phyloP scores from a whole-genome alignment of 2,888 invertebrate genomes.

The Hypsopygia costalis region DNA sequence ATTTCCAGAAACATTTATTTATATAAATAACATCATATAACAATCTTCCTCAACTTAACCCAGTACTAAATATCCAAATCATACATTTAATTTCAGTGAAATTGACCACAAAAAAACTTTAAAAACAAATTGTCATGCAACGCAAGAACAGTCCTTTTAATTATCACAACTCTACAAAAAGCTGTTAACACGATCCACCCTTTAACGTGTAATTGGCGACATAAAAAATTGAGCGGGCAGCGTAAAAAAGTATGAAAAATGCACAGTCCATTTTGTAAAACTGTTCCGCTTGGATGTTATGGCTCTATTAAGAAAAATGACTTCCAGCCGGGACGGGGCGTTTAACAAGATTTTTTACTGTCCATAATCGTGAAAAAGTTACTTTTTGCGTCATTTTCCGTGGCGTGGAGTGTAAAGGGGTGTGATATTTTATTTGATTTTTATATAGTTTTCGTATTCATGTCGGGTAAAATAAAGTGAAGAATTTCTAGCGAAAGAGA shows the following conservation, averaged over 20 bases:
- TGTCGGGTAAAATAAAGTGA: too few relatives aligned
- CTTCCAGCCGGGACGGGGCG: conserved; percentile 18
- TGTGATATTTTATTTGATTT: too few relatives aligned
- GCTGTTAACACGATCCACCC: conserved; percentile 21
- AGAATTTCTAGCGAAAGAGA: too few relatives aligned
- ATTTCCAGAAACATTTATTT: too few relatives aligned
- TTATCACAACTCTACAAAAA: conserved; percentile 4
- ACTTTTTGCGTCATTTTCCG: not conserved
- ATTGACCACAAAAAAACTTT: not conserved
- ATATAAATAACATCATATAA: too few relatives aligned
- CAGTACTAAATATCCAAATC: too few relatives aligned
- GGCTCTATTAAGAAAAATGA: conserved; percentile 60
- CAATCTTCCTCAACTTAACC: too few relatives aligned
- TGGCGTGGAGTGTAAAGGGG: conserved; percentile 19
- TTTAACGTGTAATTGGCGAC: conserved; percentile 50
- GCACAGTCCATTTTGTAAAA: conserved; percentile 51
- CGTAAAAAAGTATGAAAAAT: conserved; percentile 44
- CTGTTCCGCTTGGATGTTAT: conserved; percentile 50
- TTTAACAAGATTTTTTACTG: conserved; percentile 29
- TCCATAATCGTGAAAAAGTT: not conserved
- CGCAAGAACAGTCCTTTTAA: not conserved
- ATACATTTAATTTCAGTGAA: too few relatives aligned
- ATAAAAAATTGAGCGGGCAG: conserved; percentile 55
- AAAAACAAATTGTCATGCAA: not conserved
- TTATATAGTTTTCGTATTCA: too few relatives aligned